A percentile compares a stretch with the other conserved stretches of the same genome.
Conservation (phyloP, 2,888 invertebrate species). For the Neelides folsomi region DNA sequence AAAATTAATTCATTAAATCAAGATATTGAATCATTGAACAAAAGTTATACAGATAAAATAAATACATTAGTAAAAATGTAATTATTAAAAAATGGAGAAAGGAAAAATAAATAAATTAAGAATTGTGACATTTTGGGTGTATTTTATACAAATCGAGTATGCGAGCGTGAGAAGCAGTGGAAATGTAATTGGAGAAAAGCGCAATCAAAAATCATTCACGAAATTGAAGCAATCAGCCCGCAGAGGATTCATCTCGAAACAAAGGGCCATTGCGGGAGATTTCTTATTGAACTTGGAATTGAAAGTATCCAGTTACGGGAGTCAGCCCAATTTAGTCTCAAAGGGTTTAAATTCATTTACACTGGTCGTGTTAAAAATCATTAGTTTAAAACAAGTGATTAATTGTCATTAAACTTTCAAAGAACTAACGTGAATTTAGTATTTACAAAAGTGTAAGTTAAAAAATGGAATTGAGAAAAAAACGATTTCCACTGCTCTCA, state of each 20-base stretch:
- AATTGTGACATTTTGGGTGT: not conserved
- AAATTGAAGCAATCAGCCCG: constrained; percentile 2
- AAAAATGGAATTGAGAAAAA: not conserved
- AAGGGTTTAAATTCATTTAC: constrained; percentile 7
- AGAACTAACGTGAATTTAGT: no score
- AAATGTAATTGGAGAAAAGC: constrained; percentile 9
- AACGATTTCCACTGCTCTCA: constrained; percentile 15
- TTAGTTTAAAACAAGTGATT: not conserved
- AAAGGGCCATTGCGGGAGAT: not conserved
- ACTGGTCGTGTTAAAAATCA: constrained; percentile 2
- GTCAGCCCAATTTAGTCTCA: constrained; percentile 28
- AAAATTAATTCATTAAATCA: no score
- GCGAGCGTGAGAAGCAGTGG: constrained; percentile 33
- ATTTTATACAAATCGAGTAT: no score
- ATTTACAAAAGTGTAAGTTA: not conserved
- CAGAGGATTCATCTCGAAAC: not conserved
- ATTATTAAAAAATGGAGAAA: no score
- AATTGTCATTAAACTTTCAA: not conserved
- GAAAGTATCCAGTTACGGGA: constrained; percentile 30
- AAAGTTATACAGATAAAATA: no score
- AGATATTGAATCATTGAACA: no score
- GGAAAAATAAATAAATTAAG: no score
- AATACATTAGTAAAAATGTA: no score
- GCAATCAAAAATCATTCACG: constrained; percentile 7
- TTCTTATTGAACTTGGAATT: not conserved